A percentile compares a stretch with the other conserved stretches of the same genome.
phyloP scores from a whole-genome alignment of 2,797 vertebrate genomes.

The Notolabrus celidotus region DNA sequence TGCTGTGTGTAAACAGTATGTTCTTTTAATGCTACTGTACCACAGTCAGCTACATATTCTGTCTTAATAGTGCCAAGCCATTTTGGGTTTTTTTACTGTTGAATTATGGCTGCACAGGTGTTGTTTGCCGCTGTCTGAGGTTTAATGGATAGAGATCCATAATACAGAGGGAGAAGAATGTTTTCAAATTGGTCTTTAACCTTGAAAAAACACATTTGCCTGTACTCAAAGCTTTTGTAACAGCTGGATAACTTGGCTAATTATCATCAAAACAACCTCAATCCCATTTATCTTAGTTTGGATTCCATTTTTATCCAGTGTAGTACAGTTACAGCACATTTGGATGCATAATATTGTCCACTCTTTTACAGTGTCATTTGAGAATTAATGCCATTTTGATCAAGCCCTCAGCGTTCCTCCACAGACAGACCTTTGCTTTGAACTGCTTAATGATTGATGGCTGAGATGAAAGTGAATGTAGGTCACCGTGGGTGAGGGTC shows the following conservation, averaged over 20 bases:
- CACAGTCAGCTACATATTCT: conserved; percentile 22
- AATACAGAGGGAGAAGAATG: conserved; percentile 32
- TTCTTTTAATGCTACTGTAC: conserved; percentile 11
- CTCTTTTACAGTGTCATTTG: conserved; percentile 44
- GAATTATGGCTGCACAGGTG: conserved; percentile 37
- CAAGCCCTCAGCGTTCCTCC: conserved; percentile 55
- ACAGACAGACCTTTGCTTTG: conserved; percentile 76
- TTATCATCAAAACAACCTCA: conserved; percentile 32
- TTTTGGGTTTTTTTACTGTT: conserved; percentile 46
- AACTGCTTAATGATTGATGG: conserved; percentile 82
- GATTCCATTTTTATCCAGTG: conserved; percentile 38
- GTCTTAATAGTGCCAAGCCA: conserved; percentile 39
- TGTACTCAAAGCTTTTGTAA: conserved; percentile 22
- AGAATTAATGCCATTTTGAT: conserved; percentile 74
- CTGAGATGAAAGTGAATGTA: conserved; percentile 79
- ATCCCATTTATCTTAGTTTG: conserved; percentile 22
- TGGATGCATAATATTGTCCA: conserved; percentile 21
- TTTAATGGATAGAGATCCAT: conserved; percentile 18
- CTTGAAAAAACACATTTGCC: conserved; percentile 42
- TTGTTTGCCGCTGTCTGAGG: conserved; percentile 19
- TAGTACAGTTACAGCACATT: conserved; percentile 19
- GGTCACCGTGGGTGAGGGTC: conserved; percentile 80
- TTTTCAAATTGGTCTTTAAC: conserved; percentile 36
- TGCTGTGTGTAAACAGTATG: conserved; percentile 22
- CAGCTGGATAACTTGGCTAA: conserved; percentile 31